Evolutionary conservation across 2,113 vertebrate genomes (phyloP).

Genomic region (Seriola aureovittata): DNA sequence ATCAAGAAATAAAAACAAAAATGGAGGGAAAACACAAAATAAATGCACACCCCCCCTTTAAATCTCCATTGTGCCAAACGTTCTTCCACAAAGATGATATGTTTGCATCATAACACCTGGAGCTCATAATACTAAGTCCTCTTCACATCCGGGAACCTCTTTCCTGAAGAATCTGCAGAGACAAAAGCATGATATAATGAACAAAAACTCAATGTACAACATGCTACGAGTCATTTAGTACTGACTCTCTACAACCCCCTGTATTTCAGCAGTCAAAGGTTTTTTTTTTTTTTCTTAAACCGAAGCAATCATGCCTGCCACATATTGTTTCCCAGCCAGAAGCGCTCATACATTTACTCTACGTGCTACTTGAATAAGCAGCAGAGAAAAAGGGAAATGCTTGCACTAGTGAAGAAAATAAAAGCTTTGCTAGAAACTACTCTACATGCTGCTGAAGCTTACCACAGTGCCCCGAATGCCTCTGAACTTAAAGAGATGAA

Average conservation of each 20-base stretch:
- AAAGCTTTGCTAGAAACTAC: not conserved
- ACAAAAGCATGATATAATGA: constrained; percentile 3
- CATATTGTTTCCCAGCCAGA: not conserved
- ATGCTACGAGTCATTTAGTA: not conserved
- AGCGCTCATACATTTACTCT: not conserved
- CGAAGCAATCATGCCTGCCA: not conserved
- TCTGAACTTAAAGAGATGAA: not conserved
- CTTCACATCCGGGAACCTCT: constrained; percentile 97
- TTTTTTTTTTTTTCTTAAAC: not conserved
- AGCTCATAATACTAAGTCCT: constrained; percentile 80
- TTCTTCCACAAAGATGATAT: constrained; percentile 85
- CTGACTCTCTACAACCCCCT: not conserved
- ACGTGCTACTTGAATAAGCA: not conserved
- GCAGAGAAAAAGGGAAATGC: constrained; percentile 4
- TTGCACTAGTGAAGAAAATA: constrained; percentile 9
- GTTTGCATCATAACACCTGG: constrained; percentile 84
- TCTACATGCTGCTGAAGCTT: not conserved
- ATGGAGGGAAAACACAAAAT: constrained; percentile 64
- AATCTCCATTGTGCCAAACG: constrained; percentile 83
- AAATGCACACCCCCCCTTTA: constrained; percentile 75
- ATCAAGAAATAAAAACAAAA: constrained; percentile 66
- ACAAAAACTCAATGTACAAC: not conserved
- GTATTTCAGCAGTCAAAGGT: not conserved
- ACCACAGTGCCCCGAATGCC: not conserved
- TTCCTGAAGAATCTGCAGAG: constrained; percentile 96